Base-by-base conservation (phyloP, 1,140 invertebrate species). In the Drosophila neocordata region DNA sequence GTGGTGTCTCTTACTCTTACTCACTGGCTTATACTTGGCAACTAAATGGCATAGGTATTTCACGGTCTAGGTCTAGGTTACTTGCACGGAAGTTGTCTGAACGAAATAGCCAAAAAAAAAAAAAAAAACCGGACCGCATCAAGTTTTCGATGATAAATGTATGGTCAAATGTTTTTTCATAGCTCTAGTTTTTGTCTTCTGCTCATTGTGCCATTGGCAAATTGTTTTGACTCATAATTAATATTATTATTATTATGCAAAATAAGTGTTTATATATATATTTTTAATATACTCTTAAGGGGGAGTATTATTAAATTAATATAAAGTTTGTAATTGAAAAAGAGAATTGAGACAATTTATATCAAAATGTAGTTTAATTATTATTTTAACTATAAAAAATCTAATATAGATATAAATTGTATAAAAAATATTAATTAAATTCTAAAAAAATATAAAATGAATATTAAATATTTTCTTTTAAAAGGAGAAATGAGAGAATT, bases 111-210 rank as follows among this genome's bases (percentile, higher is more conserved):
- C 52, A 61, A 70, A 64, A 65, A 20, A 35, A 35, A 70, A 64
- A 65, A 20, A 35, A 35, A 48, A 48, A 48, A 48, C 41, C 41
- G 15, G 41, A 85, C 69, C 81, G 75, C 62, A 82, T 79, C 78
- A 80, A 87, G 64, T 58, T 60, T 75, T 88, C 63, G 82, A 78
- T 85, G 67, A 85, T 88, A 87, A 82, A 88, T 85, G 79, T 69
- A 59, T 65, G 71, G 41, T 35, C 57, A 73, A 69, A 51, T 53
- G 44, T 57, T 69, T 55, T 69, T 76, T 75, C 65, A 75, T 75
- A 75, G 73, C 73, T 76, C 65, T 61, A 70, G 66, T 76, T 77
- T 77, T 76, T 59, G 69, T 77, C 65, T 68, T 64, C 69, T 68
- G 15, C 41, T 63, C n/a, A 56, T 64, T 38, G 56, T 64, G 73